phyloP scores from a whole-genome alignment of 1,140 invertebrate genomes.

The Patella vulgata region DNA sequence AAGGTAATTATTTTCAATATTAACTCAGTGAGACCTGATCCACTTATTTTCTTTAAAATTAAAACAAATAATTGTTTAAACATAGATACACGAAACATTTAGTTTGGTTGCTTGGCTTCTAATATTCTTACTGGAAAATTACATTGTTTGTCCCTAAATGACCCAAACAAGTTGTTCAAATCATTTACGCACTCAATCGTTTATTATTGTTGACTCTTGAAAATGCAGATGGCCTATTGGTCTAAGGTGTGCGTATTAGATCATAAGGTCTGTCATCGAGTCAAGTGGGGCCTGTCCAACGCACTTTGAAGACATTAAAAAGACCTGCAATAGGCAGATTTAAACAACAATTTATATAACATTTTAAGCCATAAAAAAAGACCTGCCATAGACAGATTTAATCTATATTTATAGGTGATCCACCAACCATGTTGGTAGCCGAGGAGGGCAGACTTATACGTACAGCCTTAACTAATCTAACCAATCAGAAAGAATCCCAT shows the following conservation, averaged over 20 bases:
- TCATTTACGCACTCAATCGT: too few relatives aligned
- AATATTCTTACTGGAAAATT: neutral
- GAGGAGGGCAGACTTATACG: constrained; percentile 2
- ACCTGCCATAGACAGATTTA: too few relatives aligned
- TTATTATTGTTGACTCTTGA: too few relatives aligned
- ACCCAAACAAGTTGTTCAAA: too few relatives aligned
- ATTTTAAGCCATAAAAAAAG: too few relatives aligned
- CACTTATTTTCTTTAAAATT: neutral
- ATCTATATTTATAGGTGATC: neutral
- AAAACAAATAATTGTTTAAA: constrained; percentile 1
- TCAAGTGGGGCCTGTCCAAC: too few relatives aligned
- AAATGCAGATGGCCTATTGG: too few relatives aligned
- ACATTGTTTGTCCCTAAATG: neutral
- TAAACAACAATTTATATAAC: too few relatives aligned
- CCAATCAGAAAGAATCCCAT: neutral
- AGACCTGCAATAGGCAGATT: too few relatives aligned
- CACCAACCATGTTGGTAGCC: constrained; percentile 3
- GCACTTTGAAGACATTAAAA: too few relatives aligned
- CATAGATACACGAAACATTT: neutral
- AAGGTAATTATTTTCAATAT: neutral
- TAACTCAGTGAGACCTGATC: constrained; percentile 2
- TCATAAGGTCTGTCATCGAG: too few relatives aligned
- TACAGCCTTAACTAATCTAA: neutral
- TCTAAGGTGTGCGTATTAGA: too few relatives aligned
- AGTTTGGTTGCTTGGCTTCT: neutral